These are phyloP conservation scores for Sesamia inferens DNA, from an alignment of 2,888 invertebrate genomes.

Conservation along the genomic window DNA sequence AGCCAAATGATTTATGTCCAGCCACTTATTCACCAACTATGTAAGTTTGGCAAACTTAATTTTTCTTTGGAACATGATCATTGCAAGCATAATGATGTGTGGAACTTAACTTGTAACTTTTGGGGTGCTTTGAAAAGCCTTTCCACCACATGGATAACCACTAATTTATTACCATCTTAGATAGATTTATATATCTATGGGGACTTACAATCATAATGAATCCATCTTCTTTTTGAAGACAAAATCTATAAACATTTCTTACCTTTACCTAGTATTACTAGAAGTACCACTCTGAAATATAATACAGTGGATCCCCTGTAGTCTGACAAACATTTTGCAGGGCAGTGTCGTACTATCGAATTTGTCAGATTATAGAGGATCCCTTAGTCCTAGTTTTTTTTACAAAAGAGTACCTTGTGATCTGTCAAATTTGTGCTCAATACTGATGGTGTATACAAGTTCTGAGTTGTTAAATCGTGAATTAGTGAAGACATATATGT, in stretches of 20 bases:
- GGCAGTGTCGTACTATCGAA: no score
- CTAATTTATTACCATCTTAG: not conserved
- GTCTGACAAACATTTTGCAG: no score
- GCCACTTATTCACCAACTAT: slow-evolving; percentile 78
- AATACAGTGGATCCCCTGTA: no score
- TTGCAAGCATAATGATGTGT: not conserved
- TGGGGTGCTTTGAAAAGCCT: not conserved
- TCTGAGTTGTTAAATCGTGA: no score
- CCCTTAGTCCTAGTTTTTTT: no score
- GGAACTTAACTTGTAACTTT: not conserved
- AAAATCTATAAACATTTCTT: no score
- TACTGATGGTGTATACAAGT: no score
- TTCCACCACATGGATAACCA: not conserved
- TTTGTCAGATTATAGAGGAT: no score
- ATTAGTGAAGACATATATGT: no score
- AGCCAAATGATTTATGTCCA: slow-evolving; percentile 73
- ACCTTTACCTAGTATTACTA: no score
- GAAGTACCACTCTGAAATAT: not conserved
- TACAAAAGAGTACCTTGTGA: no score
- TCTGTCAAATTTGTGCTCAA: no score
- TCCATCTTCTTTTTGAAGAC: not conserved
- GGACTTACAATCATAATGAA: not conserved
- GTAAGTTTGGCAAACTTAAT: slow-evolving; percentile 70
- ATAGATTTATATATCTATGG: not conserved
- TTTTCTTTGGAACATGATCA: not conserved